A percentile compares a stretch with the other conserved stretches of the same genome.
Evolutionary conservation across 2,797 vertebrate species (phyloP).

Genomic region (Microtus agrestis): DNA sequence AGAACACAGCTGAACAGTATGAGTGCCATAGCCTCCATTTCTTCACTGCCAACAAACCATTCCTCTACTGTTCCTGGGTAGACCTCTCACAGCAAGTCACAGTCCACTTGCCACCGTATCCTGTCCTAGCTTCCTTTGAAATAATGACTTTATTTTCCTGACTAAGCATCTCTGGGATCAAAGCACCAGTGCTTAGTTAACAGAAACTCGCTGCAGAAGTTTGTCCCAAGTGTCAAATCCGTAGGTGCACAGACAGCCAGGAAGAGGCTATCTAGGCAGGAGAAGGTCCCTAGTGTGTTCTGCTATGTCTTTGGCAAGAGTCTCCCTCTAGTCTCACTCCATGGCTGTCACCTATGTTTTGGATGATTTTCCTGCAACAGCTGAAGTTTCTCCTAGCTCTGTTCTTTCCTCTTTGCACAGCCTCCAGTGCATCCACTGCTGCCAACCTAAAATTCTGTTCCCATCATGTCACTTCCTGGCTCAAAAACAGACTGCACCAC

Average conservation of each 20-base stretch:
- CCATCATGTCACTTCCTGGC: constrained; percentile 82
- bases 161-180: neutral
- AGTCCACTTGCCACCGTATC: neutral
- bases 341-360: constrained; percentile 3
- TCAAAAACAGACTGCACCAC: constrained; percentile 70
- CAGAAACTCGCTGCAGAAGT: neutral
- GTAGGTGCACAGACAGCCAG: neutral
- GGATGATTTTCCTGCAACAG: constrained; percentile 57
- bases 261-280: neutral
- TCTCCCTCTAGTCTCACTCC: neutral
- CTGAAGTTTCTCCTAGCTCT: constrained; percentile 60
- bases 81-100: constrained; percentile 44
- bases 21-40: neutral
- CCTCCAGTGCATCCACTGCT: constrained; percentile 28
- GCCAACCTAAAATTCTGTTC: constrained; percentile 82
- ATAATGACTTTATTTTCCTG: constrained; percentile 19
- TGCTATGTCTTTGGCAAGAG: constrained; percentile 14
- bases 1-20: neutral
- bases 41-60: neutral
- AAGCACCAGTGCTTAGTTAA: neutral
- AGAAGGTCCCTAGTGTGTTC: neutral
- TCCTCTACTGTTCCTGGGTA: neutral
- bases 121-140: constrained; percentile 56
- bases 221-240: neutral
- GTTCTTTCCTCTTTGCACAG: constrained; percentile 53